Conservation (phyloP, 1,140 invertebrate species). For the Xylocopa sonorina region DNA sequence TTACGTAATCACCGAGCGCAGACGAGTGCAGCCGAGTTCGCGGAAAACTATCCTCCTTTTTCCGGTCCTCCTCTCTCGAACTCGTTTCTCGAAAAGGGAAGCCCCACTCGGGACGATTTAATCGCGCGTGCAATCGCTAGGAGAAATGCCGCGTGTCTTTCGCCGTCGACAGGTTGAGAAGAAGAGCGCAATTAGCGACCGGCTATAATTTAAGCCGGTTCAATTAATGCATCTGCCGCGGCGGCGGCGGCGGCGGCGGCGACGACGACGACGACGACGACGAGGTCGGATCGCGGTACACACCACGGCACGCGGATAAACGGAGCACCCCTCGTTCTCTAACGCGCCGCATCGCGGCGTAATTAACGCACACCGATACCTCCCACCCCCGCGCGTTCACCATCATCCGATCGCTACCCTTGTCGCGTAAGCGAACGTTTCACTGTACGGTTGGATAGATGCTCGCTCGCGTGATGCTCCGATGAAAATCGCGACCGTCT, state of each 20-base stretch:
- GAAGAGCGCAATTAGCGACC: slow-evolving; percentile 76
- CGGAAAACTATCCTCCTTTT: no score
- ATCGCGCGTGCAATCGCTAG: slow-evolving; percentile 29
- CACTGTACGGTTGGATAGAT: no score
- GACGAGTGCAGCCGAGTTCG: no score
- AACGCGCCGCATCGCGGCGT: slow-evolving; percentile 30
- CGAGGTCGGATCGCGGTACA: slow-evolving; percentile 44
- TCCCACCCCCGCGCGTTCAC: no score
- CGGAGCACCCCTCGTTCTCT: slow-evolving; percentile 1
- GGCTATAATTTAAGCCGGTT: slow-evolving; percentile 79
- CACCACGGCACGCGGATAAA: slow-evolving; percentile 38
- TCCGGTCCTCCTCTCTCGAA: no score
- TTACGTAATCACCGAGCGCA: slow-evolving; percentile 67
- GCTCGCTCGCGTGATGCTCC: not conserved
- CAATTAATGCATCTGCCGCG: slow-evolving; percentile 75
- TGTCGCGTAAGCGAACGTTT: no score
- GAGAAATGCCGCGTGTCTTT: slow-evolving; percentile 48
- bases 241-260: no score
- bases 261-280: no score
- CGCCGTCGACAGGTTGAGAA: slow-evolving; percentile 33
- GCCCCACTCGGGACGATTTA: slow-evolving; percentile 33
- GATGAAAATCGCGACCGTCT: not conserved
- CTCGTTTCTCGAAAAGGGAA: no score
- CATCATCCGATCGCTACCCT: no score
- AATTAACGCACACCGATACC: slow-evolving; percentile 57